Conservation (phyloP, 2,797 vertebrate species). For the Aeoliscus strigatus region DNA sequence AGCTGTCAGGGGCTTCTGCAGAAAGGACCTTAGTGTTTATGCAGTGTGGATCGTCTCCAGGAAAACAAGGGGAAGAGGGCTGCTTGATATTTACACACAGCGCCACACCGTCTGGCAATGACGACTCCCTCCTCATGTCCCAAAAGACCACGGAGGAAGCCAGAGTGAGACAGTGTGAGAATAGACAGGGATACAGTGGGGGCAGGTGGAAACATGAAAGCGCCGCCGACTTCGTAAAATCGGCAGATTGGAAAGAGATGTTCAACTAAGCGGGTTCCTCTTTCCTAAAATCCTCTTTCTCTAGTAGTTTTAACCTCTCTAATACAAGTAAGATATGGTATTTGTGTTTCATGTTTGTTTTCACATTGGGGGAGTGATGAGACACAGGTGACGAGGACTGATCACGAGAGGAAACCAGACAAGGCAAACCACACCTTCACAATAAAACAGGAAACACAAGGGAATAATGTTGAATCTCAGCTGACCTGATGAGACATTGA, state of each 20-base stretch:
- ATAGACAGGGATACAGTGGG: constrained; percentile 28
- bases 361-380: no score
- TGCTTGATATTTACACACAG: constrained; percentile 72
- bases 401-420: no score
- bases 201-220: constrained; percentile 30
- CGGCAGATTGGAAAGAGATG: constrained; percentile 8
- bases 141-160: constrained; percentile 47
- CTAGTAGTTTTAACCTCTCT: no score
- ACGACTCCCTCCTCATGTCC: constrained; percentile 64
- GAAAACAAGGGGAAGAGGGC: constrained; percentile 45
- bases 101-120: constrained; percentile 55
- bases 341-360: no score
- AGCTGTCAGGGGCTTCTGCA: constrained; percentile 38
- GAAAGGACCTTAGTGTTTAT: constrained; percentile 53
- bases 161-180: constrained; percentile 23
- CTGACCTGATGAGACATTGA: no score
- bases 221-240: constrained; percentile 27
- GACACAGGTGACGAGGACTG: no score
- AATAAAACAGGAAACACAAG: no score
- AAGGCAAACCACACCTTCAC: no score
- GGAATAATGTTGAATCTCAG: no score
- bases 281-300: no score
- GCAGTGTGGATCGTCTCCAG: constrained; percentile 54
- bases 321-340: no score
- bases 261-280: not conserved